Evolutionary conservation across 1,140 invertebrate species (phyloP).

Genomic region (Leguminivora glycinivorella): DNA sequence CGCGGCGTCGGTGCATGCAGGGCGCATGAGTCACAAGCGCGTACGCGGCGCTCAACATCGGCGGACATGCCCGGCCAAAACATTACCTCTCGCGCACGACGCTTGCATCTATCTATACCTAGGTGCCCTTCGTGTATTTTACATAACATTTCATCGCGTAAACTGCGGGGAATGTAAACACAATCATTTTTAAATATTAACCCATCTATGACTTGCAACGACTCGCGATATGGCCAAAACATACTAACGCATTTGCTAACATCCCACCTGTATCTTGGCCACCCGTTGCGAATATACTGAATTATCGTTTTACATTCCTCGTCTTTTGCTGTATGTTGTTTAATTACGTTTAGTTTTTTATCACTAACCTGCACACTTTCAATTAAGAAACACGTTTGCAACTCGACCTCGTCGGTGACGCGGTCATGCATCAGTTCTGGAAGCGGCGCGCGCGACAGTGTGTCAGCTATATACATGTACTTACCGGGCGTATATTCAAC

Average conservation of each 20-base stretch:
- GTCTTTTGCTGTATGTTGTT: slow-evolving; percentile 20
- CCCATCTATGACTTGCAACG: slow-evolving; percentile 37
- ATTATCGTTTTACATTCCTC: slow-evolving; percentile 22
- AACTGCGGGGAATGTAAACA: neutral
- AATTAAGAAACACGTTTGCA: slow-evolving; percentile 39
- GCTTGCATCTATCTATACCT: neutral
- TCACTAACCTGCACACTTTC: slow-evolving; percentile 37
- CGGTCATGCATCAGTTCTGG: slow-evolving; percentile 26
- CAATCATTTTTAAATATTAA: slow-evolving; percentile 31
- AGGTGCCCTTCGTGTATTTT: neutral
- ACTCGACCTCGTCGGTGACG: slow-evolving; percentile 30
- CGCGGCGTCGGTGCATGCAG: neutral
- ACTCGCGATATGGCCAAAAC: slow-evolving; percentile 37
- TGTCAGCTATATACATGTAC: slow-evolving; percentile 15
- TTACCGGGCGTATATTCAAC: slow-evolving; percentile 28
- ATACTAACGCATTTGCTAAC: slow-evolving; percentile 17
- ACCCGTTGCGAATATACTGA: neutral
- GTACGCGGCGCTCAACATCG: neutral
- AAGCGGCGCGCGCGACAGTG: slow-evolving; percentile 9
- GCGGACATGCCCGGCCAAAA: slow-evolving; percentile 30
- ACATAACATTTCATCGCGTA: too few relatives aligned
- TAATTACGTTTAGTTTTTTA: slow-evolving; percentile 31
- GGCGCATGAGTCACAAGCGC: too few relatives aligned
- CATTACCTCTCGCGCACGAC: slow-evolving; percentile 32
- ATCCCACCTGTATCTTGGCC: slow-evolving; percentile 33